These are phyloP conservation scores for Heliconius melpomene DNA, from an alignment of 1,140 invertebrate genomes.

Conservation along the genomic window DNA sequence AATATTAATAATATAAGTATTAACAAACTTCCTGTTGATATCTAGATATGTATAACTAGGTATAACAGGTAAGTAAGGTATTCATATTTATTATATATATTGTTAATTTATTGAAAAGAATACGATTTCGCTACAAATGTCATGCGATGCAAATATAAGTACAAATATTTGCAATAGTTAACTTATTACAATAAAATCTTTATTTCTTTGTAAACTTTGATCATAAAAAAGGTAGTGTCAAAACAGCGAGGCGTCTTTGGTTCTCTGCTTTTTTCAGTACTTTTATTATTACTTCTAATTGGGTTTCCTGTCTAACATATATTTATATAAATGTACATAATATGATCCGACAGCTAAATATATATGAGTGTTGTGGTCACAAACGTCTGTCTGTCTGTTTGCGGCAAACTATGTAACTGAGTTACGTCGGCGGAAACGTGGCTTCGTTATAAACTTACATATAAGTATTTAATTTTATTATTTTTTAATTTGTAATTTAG, in stretches of 20 bases:
- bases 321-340: neutral
- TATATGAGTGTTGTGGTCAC: slow-evolving; percentile 20
- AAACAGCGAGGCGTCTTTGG: no score
- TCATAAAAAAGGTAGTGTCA: no score
- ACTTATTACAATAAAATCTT: neutral
- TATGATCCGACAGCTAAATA: neutral
- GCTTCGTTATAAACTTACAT: neutral
- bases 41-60: no score
- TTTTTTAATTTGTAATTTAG: slow-evolving; percentile 73
- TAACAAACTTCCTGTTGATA: no score
- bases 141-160: neutral
- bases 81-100: neutral
- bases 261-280: no score
- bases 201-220: neutral
- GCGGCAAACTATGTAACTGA: slow-evolving; percentile 4
- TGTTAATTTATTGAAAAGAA: neutral
- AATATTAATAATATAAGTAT: no score
- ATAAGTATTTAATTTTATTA: slow-evolving; percentile 75
- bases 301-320: neutral
- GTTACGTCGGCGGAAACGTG: neutral
- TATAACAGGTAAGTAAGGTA: no score
- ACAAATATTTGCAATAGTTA: neutral
- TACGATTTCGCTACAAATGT: neutral
- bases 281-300: no score
- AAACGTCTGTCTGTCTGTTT: slow-evolving; percentile 4